Conservation (phyloP, 1,140 invertebrate species). For the Vanessa tameamea region DNA sequence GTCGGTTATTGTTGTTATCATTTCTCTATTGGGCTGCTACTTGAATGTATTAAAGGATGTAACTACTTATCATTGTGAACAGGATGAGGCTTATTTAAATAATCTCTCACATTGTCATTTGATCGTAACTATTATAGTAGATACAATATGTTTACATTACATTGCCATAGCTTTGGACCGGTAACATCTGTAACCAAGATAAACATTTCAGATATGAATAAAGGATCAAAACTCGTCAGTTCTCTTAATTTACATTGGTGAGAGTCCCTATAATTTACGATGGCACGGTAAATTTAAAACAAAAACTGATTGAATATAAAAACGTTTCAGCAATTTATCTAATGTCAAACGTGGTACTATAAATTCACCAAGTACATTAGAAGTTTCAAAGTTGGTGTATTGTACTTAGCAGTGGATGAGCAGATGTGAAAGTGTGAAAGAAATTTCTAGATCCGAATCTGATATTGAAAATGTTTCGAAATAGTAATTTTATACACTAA, state of each 20-base stretch:
- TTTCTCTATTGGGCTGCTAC: conserved; percentile 17
- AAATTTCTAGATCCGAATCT: neutral
- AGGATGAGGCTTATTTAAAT: conserved; percentile 17
- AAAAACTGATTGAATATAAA: too few species aligned
- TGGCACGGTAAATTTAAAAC: too few species aligned
- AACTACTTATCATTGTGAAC: conserved; percentile 25
- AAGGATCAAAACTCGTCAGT: neutral
- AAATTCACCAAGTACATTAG: neutral
- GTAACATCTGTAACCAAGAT: neutral
- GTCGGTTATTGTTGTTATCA: conserved; percentile 9
- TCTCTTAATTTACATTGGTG: neutral
- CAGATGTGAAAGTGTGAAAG: conserved; percentile 40
- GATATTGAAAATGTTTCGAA: conserved; percentile 51
- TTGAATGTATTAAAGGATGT: conserved; percentile 30
- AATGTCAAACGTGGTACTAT: neutral
- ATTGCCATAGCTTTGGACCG: neutral
- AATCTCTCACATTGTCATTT: neutral
- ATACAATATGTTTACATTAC: neutral
- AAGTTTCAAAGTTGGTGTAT: conserved; percentile 21
- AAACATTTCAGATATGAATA: neutral
- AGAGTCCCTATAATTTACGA: neutral
- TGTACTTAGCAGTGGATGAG: conserved; percentile 61
- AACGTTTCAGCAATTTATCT: neutral
- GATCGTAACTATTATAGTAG: neutral
- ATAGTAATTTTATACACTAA: conserved; percentile 39